Conservation (phyloP, 2,113 vertebrate species). For the Muntiacus muntjak region DNA sequence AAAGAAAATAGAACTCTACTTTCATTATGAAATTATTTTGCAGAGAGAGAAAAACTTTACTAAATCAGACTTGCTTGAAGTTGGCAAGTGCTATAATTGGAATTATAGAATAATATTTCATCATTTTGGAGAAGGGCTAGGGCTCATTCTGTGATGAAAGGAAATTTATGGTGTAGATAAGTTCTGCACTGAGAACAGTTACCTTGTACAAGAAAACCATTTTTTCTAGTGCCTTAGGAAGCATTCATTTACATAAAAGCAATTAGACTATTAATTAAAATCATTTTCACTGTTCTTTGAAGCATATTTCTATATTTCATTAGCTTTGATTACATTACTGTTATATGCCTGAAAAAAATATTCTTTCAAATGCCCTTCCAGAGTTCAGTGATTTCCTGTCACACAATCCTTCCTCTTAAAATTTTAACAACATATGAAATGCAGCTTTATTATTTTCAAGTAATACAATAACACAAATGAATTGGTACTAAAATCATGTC, state of each 20-base stretch:
- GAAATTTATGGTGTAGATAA: not conserved
- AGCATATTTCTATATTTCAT: slow-evolving; percentile 15
- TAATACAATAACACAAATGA: slow-evolving; percentile 30
- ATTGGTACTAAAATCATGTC: slow-evolving; percentile 21
- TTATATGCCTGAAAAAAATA: not conserved
- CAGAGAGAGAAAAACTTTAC: slow-evolving; percentile 6
- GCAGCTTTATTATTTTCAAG: slow-evolving; percentile 34
- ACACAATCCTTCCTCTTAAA: not conserved
- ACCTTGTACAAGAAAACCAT: not conserved
- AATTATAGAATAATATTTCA: slow-evolving; percentile 15
- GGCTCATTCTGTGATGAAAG: not conserved
- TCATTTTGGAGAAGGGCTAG: slow-evolving; percentile 6
- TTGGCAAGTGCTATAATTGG: not conserved
- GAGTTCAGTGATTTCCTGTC: slow-evolving; percentile 12
- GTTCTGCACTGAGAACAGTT: not conserved
- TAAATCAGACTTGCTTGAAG: not conserved
- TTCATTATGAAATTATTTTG: slow-evolving; percentile 21
- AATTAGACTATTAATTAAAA: slow-evolving; percentile 37
- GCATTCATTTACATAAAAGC: slow-evolving; percentile 26
- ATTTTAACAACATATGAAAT: slow-evolving; percentile 21
- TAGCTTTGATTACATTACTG: slow-evolving; percentile 12
- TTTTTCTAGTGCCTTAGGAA: slow-evolving; percentile 6
- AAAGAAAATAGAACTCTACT: slow-evolving; percentile 3
- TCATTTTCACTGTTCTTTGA: slow-evolving; percentile 23
- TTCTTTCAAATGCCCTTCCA: not conserved